Conservation (phyloP, 2,797 vertebrate genomes). For the Rhabdophis nuchalis region DNA sequence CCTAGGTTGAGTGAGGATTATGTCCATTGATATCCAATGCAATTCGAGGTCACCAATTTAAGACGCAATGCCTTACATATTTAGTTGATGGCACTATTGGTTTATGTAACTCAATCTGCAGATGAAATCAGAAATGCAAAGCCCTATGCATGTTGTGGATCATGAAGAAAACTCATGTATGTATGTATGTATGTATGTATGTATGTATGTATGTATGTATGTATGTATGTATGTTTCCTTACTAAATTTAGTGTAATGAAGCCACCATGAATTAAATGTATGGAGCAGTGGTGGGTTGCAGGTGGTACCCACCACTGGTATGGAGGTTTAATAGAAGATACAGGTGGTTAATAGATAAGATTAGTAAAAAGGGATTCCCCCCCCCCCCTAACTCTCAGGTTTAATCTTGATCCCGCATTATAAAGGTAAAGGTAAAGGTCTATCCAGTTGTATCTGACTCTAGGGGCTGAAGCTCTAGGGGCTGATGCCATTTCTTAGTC, state of each 20-base stretch:
- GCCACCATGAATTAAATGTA: background rate
- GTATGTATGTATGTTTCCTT: background rate
- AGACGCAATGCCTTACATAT: background rate
- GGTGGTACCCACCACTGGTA: too few species aligned
- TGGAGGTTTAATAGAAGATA: background rate
- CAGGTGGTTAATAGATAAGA: background rate
- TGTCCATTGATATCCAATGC: background rate
- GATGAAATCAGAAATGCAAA: background rate
- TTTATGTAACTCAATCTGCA: background rate
- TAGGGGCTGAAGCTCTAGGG: background rate
- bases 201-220: too few species aligned
- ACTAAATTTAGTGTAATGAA: background rate
- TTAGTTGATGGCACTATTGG: background rate
- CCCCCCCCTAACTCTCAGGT: background rate
- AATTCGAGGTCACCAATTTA: background rate
- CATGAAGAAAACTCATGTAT: background rate
- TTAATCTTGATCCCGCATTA: background rate
- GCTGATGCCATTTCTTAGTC: background rate
- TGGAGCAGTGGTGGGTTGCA: too few species aligned
- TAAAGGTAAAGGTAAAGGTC: background rate
- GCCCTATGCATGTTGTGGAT: background rate
- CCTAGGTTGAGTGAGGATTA: background rate
- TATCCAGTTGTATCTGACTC: background rate
- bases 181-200: too few species aligned
- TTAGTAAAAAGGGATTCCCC: background rate